A percentile compares a stretch with the other conserved stretches of the same genome.
These are phyloP conservation scores for Scrobipalpa atriplicella DNA, from an alignment of 2,888 invertebrate genomes.

Conservation along the genomic window DNA sequence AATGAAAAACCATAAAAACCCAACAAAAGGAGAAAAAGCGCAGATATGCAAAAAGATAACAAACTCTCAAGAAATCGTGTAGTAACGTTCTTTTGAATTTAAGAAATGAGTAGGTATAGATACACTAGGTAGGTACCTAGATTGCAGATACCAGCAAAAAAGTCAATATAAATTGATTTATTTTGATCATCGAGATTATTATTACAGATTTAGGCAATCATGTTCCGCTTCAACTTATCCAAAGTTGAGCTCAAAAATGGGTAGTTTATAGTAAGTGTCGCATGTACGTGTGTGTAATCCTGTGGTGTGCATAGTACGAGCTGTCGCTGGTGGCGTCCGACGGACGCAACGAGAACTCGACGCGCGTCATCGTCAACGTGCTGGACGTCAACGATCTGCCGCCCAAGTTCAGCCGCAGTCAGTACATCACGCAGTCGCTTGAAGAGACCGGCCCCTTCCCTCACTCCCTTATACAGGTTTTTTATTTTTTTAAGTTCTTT, in stretches of 20 bases:
- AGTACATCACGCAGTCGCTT: conserved; percentile 88
- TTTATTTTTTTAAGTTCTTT: conserved; percentile 47
- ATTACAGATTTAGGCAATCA: background rate
- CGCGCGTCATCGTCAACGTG: conserved; percentile 90
- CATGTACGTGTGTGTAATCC: conserved; percentile 67
- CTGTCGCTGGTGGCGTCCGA: conserved; percentile 94
- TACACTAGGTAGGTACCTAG: too few relatives aligned
- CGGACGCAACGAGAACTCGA: conserved; percentile 94
- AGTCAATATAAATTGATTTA: background rate
- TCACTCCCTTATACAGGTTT: conserved; percentile 88
- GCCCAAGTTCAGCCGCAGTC: conserved; percentile 88
- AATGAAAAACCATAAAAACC: too few relatives aligned
- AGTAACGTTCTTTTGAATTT: too few relatives aligned
- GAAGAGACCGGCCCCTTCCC: conserved; percentile 91
- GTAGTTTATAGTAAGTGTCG: conserved; percentile 20
- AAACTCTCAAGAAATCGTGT: too few relatives aligned
- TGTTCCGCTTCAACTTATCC: background rate
- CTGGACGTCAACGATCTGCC: conserved; percentile 96
- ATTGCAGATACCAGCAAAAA: too few relatives aligned
- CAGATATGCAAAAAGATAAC: too few relatives aligned
- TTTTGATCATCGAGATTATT: background rate
- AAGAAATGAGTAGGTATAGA: too few relatives aligned
- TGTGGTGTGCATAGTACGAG: conserved; percentile 87
- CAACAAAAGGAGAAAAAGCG: too few relatives aligned
- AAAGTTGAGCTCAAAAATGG: background rate